Evolutionary conservation across 2,888 invertebrate genomes (phyloP), one percentile per base, ranked within the genome.

Genomic region (Drosophila tripunctata): DNA sequence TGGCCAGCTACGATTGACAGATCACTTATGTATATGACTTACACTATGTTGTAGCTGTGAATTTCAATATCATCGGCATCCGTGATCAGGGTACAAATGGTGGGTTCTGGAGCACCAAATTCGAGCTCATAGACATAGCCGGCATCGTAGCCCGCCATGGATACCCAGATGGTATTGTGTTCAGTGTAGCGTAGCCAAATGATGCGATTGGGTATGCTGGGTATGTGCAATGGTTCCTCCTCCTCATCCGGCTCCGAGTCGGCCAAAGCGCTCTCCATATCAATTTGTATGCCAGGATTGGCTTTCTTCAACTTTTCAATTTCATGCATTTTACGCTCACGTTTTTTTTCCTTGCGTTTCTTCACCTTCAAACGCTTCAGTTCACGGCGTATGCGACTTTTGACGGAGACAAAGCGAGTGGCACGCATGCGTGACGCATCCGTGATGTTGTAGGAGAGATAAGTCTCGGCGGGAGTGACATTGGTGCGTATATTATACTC

Each of bases 41-140:
- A 94, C 94, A 92, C 92, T 63, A 92, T 92, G 21, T 93, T 76
- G 65, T 90, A 93, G 17, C 92, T 92, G 66, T 91, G 91, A 44
- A 95, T 93, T 90, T 94, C 94, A 12, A 91, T 92, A 77, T 94
- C 93, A 64, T 93, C 93, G 0, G 91, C 93, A 63, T 93, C 93
- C 4, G 89, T 82, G 8, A 95, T 91, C 27, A 92, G 74, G 2
- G 91, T 92, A 70, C 92, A 92, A 35, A 81, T 88, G 2, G 91
- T 65, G 0, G 93, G 93, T 21, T 92, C 91, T 1, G 90, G 88
- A 41, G 91, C 89, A 15, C 91, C 91, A 30, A 93, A 92, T 22
- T 79, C 54, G 17, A 91, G 93, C 89, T 94, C 94, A 78, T 95
- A 95, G 67, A 94, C 92, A 72, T 93, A 95, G 19, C 95, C 95